Base-by-base conservation (phyloP, 1,140 invertebrate species). In the Phenacoccus solenopsis region DNA sequence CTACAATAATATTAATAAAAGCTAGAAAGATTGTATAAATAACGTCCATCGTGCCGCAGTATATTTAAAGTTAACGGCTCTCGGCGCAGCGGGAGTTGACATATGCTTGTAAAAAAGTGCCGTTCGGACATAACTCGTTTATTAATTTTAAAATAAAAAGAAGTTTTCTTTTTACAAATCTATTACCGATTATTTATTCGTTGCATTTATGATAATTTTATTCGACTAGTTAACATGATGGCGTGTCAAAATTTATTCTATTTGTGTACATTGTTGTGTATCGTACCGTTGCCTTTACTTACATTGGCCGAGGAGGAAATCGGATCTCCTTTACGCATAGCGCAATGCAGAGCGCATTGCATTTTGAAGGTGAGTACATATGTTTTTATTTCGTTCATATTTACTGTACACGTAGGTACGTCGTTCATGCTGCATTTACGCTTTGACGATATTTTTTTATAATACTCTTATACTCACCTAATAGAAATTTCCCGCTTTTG, bases 351-450 rank as follows among this genome's bases (percentile, higher is more conserved):
- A 77, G 84, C 85, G 59, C 84, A 84, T 70, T 87, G 85, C 78
- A 81, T 87, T 72, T 81, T 85, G 81, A 85, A 83, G 84, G 85
- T 87, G 81, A 80, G 78, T 76, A n/a, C n/a, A n/a, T n/a, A n/a
- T n/a, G n/a, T 22, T 67, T 32, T 38, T 38, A 38, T 38, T 38
- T 38, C 9, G 32, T 38, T 38, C n/a, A 10, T 10, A 10, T 38
- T 38, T 38, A 38, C 9, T n/a, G n/a, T n/a, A n/a, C n/a, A n/a
- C n/a, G n/a, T n/a, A n/a, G n/a, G n/a, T n/a, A n/a, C n/a, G n/a
- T n/a, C n/a, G n/a, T n/a, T n/a, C n/a, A n/a, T n/a, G n/a, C n/a
- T n/a, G n/a, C n/a, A n/a, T n/a, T n/a, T n/a, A n/a, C n/a, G n/a
- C n/a, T n/a, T n/a, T n/a, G n/a, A n/a, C n/a, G n/a, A n/a, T n/a